These are phyloP conservation scores for Typhlichthys eigenmanni DNA, from an alignment of 2,797 vertebrate species.

Conservation along the genomic window DNA sequence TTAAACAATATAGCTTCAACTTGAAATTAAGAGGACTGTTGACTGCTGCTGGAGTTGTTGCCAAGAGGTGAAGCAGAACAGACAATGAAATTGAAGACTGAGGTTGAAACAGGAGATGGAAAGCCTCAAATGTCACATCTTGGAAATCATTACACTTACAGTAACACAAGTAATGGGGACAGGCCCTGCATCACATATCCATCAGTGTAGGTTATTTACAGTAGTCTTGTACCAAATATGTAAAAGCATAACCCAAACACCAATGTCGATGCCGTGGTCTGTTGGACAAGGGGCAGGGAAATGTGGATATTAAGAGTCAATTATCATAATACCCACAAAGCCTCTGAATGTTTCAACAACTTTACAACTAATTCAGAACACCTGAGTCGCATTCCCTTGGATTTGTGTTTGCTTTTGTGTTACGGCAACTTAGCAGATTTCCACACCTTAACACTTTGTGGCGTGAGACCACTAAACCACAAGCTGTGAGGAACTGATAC, in stretches of 20 bases:
- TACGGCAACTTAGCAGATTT: conserved; percentile 50
- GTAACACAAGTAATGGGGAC: background rate
- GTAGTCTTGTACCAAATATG: background rate
- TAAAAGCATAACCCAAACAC: background rate
- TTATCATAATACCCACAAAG: conserved; percentile 33
- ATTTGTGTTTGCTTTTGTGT: conserved; percentile 34
- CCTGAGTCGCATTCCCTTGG: conserved; percentile 30
- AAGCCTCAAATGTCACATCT: conserved; percentile 10
- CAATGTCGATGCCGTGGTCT: background rate
- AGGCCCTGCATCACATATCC: background rate
- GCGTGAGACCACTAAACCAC: conserved; percentile 50
- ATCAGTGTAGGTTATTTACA: background rate
- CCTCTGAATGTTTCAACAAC: conserved; percentile 28
- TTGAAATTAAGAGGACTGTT: conserved; percentile 57
- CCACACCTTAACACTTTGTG: conserved; percentile 57
- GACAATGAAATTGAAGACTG: conserved; percentile 37
- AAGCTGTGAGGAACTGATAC: conserved; percentile 55
- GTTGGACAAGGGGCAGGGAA: conserved; percentile 7
- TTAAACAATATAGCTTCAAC: conserved; percentile 59
- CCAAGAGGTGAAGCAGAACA: conserved; percentile 56
- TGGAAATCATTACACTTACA: conserved; percentile 2
- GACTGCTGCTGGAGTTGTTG: conserved; percentile 46
- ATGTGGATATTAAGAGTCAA: conserved; percentile 20
- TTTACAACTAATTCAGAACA: conserved; percentile 37
- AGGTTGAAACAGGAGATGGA: conserved; percentile 20